A percentile compares a stretch with the other conserved stretches of the same genome.
These are phyloP conservation scores for Oncorhynchus masou DNA, from an alignment of 2,113 vertebrate genomes.

Conservation along the genomic window DNA sequence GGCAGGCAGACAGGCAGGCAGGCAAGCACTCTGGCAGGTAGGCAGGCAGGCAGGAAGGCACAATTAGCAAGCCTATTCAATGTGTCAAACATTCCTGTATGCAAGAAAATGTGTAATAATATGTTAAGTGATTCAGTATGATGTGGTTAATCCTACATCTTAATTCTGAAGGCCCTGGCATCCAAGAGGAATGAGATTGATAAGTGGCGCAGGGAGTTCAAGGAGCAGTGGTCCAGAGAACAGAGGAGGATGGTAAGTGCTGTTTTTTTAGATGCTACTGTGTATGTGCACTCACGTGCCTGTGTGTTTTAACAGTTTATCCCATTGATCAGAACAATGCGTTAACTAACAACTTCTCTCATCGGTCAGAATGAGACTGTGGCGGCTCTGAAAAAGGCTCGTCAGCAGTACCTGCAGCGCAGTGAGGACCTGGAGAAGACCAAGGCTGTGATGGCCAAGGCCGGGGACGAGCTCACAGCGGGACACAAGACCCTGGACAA, in stretches of 20 bases:
- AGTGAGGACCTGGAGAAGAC: slow-evolving; percentile 85
- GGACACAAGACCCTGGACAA: slow-evolving; percentile 84
- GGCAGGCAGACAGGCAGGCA: neutral
- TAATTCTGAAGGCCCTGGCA: slow-evolving; percentile 76
- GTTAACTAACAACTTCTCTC: neutral
- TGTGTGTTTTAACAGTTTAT: neutral
- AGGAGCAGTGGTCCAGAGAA: slow-evolving; percentile 86
- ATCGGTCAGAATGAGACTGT: slow-evolving; percentile 77
- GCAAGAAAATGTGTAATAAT: neutral
- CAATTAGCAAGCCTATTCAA: neutral
- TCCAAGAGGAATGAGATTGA: slow-evolving; percentile 89
- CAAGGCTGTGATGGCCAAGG: slow-evolving; percentile 74
- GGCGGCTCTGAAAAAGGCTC: slow-evolving; percentile 79
- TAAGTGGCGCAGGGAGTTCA: slow-evolving; percentile 91
- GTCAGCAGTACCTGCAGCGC: slow-evolving; percentile 85
- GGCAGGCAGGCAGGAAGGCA: too few relatives aligned
- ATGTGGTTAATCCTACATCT: slow-evolving; percentile 18
- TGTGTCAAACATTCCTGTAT: neutral
- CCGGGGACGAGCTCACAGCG: slow-evolving; percentile 67
- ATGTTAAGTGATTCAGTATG: neutral
- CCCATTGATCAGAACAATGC: too few relatives aligned
- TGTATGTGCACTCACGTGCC: neutral
- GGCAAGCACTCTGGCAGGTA: too few relatives aligned
- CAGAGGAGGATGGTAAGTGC: slow-evolving; percentile 83
- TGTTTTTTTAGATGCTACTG: neutral